Conservation (phyloP, 2,888 invertebrate species). For the Drosophila prolongata region DNA sequence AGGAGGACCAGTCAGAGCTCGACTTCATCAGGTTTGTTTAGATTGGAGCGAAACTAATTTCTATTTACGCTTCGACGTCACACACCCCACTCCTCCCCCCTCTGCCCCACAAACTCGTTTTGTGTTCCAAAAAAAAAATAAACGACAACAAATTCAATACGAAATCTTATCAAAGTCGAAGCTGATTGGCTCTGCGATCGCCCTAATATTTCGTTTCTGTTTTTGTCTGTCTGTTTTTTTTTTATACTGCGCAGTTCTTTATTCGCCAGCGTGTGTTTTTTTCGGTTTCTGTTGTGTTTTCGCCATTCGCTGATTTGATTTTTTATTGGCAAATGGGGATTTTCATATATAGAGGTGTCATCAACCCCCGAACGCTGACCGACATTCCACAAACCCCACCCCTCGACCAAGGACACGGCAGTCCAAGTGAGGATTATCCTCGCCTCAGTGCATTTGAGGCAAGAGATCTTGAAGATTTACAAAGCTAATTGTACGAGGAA, state of each 20-base stretch:
- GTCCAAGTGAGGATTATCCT: constrained; percentile 18
- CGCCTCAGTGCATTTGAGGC: constrained; percentile 17
- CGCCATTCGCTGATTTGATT: constrained; percentile 53
- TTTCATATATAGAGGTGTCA: constrained; percentile 37
- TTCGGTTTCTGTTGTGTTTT: constrained; percentile 64
- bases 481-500: constrained; percentile 18
- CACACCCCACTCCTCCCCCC: constrained; percentile 4
- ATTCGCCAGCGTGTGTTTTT: constrained; percentile 38
- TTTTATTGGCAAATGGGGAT: constrained; percentile 68
- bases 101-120: constrained; percentile 27
- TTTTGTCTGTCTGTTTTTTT: constrained; percentile 29
- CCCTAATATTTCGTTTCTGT: constrained; percentile 30
- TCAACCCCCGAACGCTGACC: constrained; percentile 49
- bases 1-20: constrained; percentile 26
- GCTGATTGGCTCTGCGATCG: constrained; percentile 71
- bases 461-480: constrained; percentile 13
- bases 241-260: constrained; percentile 72
- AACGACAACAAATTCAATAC: constrained; percentile 27
- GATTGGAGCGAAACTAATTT: constrained; percentile 23
- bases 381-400: constrained; percentile 33
- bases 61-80: constrained; percentile 23
- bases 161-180: constrained; percentile 72
- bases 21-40: constrained; percentile 32
- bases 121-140: constrained; percentile 28
- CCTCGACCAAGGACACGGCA: constrained; percentile 15